Evolutionary conservation across 2,113 vertebrate species (phyloP), one percentile per base, ranked within the genome.

Genomic region (Brachyhypopomus gauderio): DNA sequence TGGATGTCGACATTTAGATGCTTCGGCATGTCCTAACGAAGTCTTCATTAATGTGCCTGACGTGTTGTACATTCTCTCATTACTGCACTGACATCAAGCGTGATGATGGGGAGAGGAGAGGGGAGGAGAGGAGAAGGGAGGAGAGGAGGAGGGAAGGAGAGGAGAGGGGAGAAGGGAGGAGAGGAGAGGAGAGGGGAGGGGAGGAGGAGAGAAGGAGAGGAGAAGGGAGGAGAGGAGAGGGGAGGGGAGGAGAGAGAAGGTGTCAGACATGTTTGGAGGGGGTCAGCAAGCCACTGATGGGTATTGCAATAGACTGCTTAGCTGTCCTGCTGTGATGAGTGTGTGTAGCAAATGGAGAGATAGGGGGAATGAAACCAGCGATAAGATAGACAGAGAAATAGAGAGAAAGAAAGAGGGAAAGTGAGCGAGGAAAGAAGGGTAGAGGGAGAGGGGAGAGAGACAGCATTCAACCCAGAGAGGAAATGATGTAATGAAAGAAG

Each of bases 351-450:
- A 77, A 25, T 4, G 22, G 63, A 67, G 23, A 14, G 62, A 17
- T 36, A 36, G 20, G 12, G 38, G 55, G 78, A 89, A 63, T 41
- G 4, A 41, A 41, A 14, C 45, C 45, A 12, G 12, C 9, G 45
- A 14, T 2, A 3, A 52, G 19, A 89, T 25, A 25, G 60, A 62
- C 4, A 56, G 19, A 58, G 75, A 89, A 63, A 30, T 20, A 59
- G 22, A 73, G 36, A n/a, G 45, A 48, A 7, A 64, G 20, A 58
- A 76, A 89, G 67, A 66, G 67, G 67, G 38, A 79, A 89, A 89
- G 91, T 69, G 78, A 71, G 76, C 89, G 87, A 75, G 90, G 77
- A 88, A 88, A 83, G 76, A 83, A 48, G 86, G 88, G 0, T 90
- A 80, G 59, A 84, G 87, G 82, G 90, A 81, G 85, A 22, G 19